These are phyloP conservation scores for Plagodis pulveraria DNA, from an alignment of 2,888 invertebrate genomes.

Conservation along the genomic window DNA sequence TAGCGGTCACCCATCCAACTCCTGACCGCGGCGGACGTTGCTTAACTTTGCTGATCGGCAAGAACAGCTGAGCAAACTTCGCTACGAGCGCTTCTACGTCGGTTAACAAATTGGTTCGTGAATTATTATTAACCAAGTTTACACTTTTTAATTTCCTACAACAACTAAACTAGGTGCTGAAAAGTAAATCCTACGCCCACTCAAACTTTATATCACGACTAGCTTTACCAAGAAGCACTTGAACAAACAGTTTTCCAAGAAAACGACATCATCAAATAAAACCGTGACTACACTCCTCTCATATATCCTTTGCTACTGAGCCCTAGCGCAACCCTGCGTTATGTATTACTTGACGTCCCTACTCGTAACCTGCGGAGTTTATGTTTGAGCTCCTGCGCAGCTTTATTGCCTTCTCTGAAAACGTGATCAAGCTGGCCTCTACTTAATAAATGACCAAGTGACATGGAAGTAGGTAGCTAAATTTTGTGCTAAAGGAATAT, in stretches of 20 bases:
- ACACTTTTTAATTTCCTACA: no score
- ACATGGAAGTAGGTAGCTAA: neutral
- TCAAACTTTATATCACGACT: neutral
- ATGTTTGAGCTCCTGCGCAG: conserved; percentile 25
- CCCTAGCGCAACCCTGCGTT: conserved; percentile 3
- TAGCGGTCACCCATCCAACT: no score
- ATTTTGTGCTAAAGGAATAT: no score
- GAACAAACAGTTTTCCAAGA: conserved; percentile 6
- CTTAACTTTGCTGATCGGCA: no score
- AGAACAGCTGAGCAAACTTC: no score
- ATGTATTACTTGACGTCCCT: conserved; percentile 14
- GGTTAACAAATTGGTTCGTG: no score
- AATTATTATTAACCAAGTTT: no score
- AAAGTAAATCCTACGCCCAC: neutral
- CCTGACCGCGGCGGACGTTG: no score
- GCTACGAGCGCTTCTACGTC: no score
- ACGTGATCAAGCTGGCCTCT: conserved; percentile 12
- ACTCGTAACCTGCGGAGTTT: conserved; percentile 14
- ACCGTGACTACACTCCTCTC: neutral
- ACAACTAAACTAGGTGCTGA: no score
- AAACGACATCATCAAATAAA: conserved; percentile 15
- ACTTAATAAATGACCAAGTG: conserved; percentile 2
- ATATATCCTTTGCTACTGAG: conserved; percentile 5
- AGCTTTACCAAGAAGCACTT: neutral
- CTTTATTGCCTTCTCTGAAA: conserved; percentile 25